Conservation (phyloP, 2,113 vertebrate species). For the Phyllostomus hastatus region DNA sequence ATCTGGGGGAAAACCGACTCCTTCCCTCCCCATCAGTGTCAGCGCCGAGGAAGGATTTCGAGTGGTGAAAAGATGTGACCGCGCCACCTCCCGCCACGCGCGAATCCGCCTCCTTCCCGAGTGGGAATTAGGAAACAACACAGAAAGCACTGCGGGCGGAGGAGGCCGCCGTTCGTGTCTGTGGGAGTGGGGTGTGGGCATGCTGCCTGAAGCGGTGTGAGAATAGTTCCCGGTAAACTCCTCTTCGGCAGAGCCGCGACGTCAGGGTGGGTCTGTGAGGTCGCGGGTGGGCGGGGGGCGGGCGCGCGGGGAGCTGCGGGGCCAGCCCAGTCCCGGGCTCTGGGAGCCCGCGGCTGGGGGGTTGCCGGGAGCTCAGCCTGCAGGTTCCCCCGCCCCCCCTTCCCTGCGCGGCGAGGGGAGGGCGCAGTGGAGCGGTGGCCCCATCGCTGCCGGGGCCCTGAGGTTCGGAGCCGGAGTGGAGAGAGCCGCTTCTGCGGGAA, state of each 20-base stretch:
- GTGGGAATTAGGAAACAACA: background rate
- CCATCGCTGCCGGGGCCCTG: background rate
- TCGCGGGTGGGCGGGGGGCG: background rate
- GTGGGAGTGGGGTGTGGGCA: background rate
- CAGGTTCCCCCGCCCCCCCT: background rate
- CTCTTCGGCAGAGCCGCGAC: constrained; percentile 29
- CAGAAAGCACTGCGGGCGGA: background rate
- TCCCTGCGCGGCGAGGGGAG: background rate
- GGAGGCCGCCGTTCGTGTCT: background rate
- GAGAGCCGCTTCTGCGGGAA: background rate
- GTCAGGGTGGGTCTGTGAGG: constrained; percentile 27
- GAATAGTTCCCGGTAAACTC: constrained; percentile 44
- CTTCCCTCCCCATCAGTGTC: background rate
- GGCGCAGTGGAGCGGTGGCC: background rate
- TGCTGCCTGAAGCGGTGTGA: constrained; percentile 45
- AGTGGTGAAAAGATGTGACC: background rate
- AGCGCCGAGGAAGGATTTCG: background rate
- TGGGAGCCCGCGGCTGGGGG: background rate
- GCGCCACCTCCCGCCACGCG: background rate
- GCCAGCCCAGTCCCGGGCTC: background rate
- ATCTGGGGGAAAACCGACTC: background rate
- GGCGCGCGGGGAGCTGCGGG: background rate
- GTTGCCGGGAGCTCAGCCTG: background rate
- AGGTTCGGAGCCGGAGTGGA: background rate
- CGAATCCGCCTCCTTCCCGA: background rate